Base-by-base conservation (phyloP, 1,140 invertebrate species). In the Ceratoteleas bidentatus region DNA sequence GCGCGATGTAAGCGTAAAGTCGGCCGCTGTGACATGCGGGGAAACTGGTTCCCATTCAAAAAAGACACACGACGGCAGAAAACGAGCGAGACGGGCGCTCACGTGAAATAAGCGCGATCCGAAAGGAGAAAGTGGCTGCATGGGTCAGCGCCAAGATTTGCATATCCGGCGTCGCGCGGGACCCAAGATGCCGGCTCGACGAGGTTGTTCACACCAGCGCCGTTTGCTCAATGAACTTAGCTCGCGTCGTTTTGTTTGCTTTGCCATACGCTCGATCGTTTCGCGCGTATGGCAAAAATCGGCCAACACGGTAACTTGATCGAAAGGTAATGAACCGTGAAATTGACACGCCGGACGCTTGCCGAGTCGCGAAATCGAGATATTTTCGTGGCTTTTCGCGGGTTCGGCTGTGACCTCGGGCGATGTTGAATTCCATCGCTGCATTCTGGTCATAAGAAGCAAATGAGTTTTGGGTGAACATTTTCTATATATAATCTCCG, bases 151-250 rank as follows among this genome's bases (percentile, higher is more conserved):
- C 72, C 58, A 68, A 85, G 85, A 88, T 90, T 90, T 90, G 88
- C 88, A 90, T 90, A 89, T 89, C 85, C 87, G 87, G 84, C 84
- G 88, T 87, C 62, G 36, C 49, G 53, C 47, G 9, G 52, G 34
- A 45, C 34, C 52, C 85, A 88, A 88, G 85, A 62, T 79, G 80
- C 80, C 81, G 82, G 83, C 79, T 83, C 56, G 54, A 75, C 85
- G 87, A 88, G 87, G 87, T 87, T 85, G 84, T 88, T 89, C 85
- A 86, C 87, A 87, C 83, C 74, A 70, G 54, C 58, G 50, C 15
- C 76, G 80, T 85, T 86, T 81, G 70, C 74, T 86, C 79, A 87
- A 88, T 87, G 85, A 85, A 78, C 79, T 85, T 82, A 72, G 64
- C 60, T 70, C 52, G 16, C 9, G 16, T 9, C 58, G 61, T 49